Percentiles rank a stretch among this genome's conserved stretches.
These are phyloP conservation scores for Eudyptes chrysolophus DNA, from an alignment of 2,113 vertebrate genomes.

Conservation along the genomic window DNA sequence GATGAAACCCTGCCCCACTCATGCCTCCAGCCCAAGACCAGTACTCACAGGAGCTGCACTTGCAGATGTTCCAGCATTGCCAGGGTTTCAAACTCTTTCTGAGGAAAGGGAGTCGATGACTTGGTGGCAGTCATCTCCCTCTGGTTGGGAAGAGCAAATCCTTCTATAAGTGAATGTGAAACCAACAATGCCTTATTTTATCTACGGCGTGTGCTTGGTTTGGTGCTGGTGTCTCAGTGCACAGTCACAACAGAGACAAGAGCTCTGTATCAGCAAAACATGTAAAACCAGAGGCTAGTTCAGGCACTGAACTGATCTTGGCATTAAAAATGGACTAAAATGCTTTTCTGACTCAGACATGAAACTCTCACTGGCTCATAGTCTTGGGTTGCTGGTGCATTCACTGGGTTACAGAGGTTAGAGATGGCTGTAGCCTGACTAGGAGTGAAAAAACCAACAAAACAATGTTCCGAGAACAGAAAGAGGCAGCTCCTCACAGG, in stretches of 20 bases:
- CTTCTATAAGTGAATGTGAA: not conserved
- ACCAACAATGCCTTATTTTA: not conserved
- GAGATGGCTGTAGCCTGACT: not conserved
- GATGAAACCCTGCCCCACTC: not conserved
- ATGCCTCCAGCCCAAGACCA: not conserved
- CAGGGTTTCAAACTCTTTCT: constrained; percentile 75
- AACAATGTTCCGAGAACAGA: not conserved
- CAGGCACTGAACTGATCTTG: not conserved
- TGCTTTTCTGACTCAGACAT: not conserved
- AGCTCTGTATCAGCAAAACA: not conserved
- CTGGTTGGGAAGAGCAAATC: constrained; percentile 66
- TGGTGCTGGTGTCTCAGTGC: not conserved
- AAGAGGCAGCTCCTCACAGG: not conserved
- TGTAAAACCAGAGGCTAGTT: not conserved
- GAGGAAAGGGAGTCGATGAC: constrained; percentile 60
- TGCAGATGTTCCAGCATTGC: constrained; percentile 73
- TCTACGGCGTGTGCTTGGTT: not conserved
- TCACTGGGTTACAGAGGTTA: not conserved
- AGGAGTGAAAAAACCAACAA: not conserved
- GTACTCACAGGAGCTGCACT: constrained; percentile 79
- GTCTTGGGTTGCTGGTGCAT: not conserved
- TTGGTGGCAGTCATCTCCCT: constrained; percentile 58
- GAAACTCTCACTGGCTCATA: not conserved
- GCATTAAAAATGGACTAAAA: not conserved
- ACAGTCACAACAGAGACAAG: not conserved